Evolutionary conservation across 2,113 vertebrate species (phyloP), one percentile per base, ranked within the genome.

Genomic region (Triplophysa dalaica): DNA sequence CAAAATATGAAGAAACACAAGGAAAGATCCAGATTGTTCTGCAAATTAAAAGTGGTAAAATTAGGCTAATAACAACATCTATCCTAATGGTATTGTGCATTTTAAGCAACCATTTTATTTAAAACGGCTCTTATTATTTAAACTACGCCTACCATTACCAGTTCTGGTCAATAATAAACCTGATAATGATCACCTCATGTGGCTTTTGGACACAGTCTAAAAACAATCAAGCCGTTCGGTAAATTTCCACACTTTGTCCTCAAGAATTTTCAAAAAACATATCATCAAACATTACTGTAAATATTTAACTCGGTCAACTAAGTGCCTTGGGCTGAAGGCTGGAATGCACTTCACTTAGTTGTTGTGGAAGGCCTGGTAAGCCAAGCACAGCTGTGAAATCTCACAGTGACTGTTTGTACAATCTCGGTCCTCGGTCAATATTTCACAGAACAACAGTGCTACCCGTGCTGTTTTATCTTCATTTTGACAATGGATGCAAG

Each of bases 101-200:
- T 45, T 29, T 11, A 66, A 26, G 50, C 58, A n/a, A 61, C 2
- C 16, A 16, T 56, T 33, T 29, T 58, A 60, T 64, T 65, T 65
- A 64, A 52, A 74, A 11, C 2, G 10, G 3, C 26, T 26, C 38
- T 83, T 83, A 83, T 85, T 82, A 73, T 84, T 70, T 87, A 82
- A 85, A 82, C 45, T 22, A 75, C 66, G 9, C 8, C 10, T 16
- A 52, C 33, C 75, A 78, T 69, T 80, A 82, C 80, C 33, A 13
- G 54, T 17, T 65, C 70, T 33, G 50, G 86, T 88, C 79, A 88
- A 87, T 87, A 68, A 86, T 87, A 81, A 87, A 83, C 86, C 77
- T 12, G 65, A 50, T 38, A 69, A 76, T 72, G 56, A 75, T 70
- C 41, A 29, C 64, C 70, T 70, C 61, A 41, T 72, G 58, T 21